Evolutionary conservation across 2,797 vertebrate genomes (phyloP).

Genomic region (Cynodonichthys magdalenae): DNA sequence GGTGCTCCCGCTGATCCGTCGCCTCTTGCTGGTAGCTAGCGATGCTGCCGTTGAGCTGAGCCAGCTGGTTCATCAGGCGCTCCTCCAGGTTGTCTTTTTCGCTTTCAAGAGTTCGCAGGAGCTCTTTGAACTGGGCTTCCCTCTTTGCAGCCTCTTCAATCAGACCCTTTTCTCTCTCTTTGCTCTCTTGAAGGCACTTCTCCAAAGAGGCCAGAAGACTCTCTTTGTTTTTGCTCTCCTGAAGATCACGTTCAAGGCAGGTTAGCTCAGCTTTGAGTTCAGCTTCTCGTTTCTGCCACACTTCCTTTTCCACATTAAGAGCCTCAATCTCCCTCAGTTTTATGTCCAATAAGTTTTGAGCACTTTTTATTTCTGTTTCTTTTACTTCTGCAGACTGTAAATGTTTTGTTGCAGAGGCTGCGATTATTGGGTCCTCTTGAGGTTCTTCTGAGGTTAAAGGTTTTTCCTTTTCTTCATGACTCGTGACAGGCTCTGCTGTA

Average conservation of each 20-base stretch:
- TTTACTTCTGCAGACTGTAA: slow-evolving; percentile 35
- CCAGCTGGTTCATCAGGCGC: slow-evolving; percentile 96
- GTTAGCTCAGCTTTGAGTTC: slow-evolving; percentile 61
- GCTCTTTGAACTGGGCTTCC: slow-evolving; percentile 79
- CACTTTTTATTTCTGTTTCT: slow-evolving; percentile 27
- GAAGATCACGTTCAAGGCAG: slow-evolving; percentile 80
- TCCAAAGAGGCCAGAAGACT: slow-evolving; percentile 62
- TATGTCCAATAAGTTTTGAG: slow-evolving; percentile 43
- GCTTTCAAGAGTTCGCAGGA: slow-evolving; percentile 80
- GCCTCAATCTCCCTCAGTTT: slow-evolving; percentile 65
- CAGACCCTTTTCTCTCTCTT: slow-evolving; percentile 75
- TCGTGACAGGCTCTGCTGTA: slow-evolving; percentile 41
- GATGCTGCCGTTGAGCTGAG: slow-evolving; percentile 97
- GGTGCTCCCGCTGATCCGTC: slow-evolving; percentile 81
- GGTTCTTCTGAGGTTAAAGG: background rate
- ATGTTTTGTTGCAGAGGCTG: slow-evolving; percentile 19
- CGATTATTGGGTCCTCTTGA: slow-evolving; percentile 16
- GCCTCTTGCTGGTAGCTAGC: slow-evolving; percentile 95
- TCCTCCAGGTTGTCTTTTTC: slow-evolving; percentile 98
- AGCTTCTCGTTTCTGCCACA: slow-evolving; percentile 44
- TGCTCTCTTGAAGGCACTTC: slow-evolving; percentile 72
- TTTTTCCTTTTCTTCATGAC: slow-evolving; percentile 30
- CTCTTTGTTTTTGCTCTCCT: slow-evolving; percentile 70
- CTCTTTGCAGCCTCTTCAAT: slow-evolving; percentile 71
- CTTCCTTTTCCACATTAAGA: slow-evolving; percentile 52